Base-by-base conservation (phyloP, 2,888 invertebrate genomes). In the Lithophane leautieri region DNA sequence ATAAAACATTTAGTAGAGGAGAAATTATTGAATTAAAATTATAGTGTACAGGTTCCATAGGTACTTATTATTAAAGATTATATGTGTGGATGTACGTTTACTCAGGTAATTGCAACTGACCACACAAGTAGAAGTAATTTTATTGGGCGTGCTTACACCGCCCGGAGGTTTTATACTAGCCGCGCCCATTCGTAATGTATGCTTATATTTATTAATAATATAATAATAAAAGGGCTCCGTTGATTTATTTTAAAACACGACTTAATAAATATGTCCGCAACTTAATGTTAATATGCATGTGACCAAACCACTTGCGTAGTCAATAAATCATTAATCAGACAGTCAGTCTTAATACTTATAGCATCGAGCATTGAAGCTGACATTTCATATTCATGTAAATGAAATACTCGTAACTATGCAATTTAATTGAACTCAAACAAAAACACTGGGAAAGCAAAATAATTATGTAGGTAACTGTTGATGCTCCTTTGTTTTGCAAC, bases 81-180 rank as follows among this genome's bases (percentile, higher is more conserved):
- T 44, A 54, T 68, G 70, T 77, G 56, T 62, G 44, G 68, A 70
- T 60, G 69, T 73, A 78, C 72, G 72, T 86, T 86, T 83, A 78
- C 70, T 63, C 68, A 61, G 81, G 87, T 90, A 91, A 90, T 91
- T 89, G 89, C 86, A 78, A 81, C 70, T 89, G 94, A 89, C 94
- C 94, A 94, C 94, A 94, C 94, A 94, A 82, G 93, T 86, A 78
- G 94, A 86, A 82, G 90, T 89, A 87, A 90, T 92, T 91, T 89
- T 89, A 90, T 88, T 89, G 90, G 90, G 91, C 91, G 90, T 89
- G 78, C 88, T 85, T 80, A 80, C 85, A 87, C 84, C 78, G 94
- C 94, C 93, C 85, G 88, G 84, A 89, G 93, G 88, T 79, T 75
- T 86, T 84, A 82, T 83, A 81, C 89, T 92, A 90, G 91, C 88